phyloP scores from a whole-genome alignment of 2,888 invertebrate genomes.

The Rutpela maculata region DNA sequence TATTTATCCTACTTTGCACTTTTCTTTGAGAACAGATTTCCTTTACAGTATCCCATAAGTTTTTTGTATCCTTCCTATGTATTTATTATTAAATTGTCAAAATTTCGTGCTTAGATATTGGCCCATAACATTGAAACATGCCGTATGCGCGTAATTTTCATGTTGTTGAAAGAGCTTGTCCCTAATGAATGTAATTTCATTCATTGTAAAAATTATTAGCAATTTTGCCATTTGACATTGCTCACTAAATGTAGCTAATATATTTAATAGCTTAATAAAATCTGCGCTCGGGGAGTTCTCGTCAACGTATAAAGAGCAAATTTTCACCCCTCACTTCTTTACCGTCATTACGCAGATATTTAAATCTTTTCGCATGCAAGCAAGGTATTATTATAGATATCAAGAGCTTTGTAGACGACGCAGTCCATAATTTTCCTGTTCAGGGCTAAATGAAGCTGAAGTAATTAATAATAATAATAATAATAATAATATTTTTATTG shows the following conservation, averaged over 20 bases:
- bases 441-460: no score
- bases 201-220: slow-evolving; percentile 31
- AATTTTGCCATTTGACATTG: slow-evolving; percentile 29
- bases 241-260: slow-evolving; percentile 38
- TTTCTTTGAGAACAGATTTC: no score
- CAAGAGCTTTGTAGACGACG: no score
- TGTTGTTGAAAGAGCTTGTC: not conserved
- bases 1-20: no score
- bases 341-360: slow-evolving; percentile 29
- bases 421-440: no score
- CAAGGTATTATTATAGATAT: not conserved
- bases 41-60: no score
- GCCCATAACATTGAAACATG: no score
- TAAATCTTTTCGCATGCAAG: slow-evolving; percentile 18
- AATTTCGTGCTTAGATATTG: no score
- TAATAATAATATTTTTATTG: no score
- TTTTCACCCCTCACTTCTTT: slow-evolving; percentile 36
- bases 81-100: no score
- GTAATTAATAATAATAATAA: no score
- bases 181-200: slow-evolving; percentile 27
- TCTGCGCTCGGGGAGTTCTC: slow-evolving; percentile 29
- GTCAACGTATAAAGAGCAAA: slow-evolving; percentile 26
- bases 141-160: not conserved
- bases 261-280: slow-evolving; percentile 41
- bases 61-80: no score